Conservation (phyloP, 2,797 vertebrate species). For the Botia almorhae region DNA sequence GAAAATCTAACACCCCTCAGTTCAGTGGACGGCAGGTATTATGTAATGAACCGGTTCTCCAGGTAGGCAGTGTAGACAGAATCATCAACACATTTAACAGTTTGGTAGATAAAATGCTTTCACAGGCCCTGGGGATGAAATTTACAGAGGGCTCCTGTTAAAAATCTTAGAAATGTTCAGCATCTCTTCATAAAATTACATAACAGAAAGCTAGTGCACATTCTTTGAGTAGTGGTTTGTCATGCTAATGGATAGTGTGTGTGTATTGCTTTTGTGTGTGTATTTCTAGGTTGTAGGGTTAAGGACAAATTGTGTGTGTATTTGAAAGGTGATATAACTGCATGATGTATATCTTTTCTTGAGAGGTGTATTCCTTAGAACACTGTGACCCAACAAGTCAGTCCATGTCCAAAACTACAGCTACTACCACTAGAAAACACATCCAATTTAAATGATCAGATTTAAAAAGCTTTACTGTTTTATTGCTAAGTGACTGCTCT, state of each 20-base stretch:
- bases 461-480: not conserved
- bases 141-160: not conserved
- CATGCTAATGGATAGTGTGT: not conserved
- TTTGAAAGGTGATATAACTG: constrained; percentile 14
- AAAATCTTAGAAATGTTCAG: constrained; percentile 33
- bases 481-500: not conserved
- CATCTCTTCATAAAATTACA: not conserved
- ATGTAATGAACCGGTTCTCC: constrained; percentile 41
- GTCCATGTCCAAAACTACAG: not conserved
- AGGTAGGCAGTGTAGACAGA: not conserved
- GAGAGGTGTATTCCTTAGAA: constrained; percentile 7
- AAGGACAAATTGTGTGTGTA: not conserved
- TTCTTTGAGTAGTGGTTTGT: not conserved
- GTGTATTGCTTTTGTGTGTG: not conserved
- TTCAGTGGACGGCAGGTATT: not conserved
- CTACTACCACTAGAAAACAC: not conserved
- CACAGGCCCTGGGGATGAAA: not conserved
- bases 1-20: constrained; percentile 23
- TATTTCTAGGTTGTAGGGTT: constrained; percentile 3
- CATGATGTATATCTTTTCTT: constrained; percentile 8
- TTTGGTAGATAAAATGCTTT: not conserved
- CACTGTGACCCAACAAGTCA: not conserved
- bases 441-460: not conserved
- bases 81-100: not conserved
- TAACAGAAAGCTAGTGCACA: not conserved